A percentile compares a stretch with the other conserved stretches of the same genome.
Evolutionary conservation across 2,888 invertebrate genomes (phyloP).

Genomic region (Brenthis hecate): DNA sequence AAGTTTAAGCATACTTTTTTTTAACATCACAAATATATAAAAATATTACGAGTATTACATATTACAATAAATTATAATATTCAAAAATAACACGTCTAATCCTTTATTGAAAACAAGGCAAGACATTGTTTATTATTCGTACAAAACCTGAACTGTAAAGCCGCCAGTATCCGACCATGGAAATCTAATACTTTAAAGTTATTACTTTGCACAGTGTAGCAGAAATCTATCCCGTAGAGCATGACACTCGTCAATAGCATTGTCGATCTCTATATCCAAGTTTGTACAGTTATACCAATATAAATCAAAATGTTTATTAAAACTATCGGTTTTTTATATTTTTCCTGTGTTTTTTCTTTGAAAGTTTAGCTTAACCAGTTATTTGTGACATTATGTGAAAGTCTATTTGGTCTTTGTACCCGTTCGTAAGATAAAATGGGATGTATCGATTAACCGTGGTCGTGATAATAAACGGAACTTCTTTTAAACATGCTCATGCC

Average conservation of each 20-base stretch:
- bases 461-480: no score
- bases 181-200: constrained; percentile 19
- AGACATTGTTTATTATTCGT: constrained; percentile 7
- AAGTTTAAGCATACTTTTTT: no score
- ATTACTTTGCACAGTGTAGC: constrained; percentile 19
- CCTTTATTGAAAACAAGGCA: constrained; percentile 2
- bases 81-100: constrained; percentile 4
- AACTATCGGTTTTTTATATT: no score
- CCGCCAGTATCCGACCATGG: not conserved
- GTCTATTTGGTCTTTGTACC: no score
- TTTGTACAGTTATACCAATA: not conserved
- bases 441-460: no score
- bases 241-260: constrained; percentile 11
- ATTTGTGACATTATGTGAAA: no score
- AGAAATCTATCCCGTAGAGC: constrained; percentile 14
- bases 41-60: not conserved
- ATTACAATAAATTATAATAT: not conserved
- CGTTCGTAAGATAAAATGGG: no score
- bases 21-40: no score
- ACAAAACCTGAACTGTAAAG: constrained; percentile 5
- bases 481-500: no score
- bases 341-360: no score
- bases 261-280: constrained; percentile 6
- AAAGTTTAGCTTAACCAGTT: no score
- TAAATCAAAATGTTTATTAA: not conserved